Evolutionary conservation across 2,888 invertebrate genomes (phyloP), one percentile per base, ranked within the genome.

Genomic region (Napeogenes inachia): DNA sequence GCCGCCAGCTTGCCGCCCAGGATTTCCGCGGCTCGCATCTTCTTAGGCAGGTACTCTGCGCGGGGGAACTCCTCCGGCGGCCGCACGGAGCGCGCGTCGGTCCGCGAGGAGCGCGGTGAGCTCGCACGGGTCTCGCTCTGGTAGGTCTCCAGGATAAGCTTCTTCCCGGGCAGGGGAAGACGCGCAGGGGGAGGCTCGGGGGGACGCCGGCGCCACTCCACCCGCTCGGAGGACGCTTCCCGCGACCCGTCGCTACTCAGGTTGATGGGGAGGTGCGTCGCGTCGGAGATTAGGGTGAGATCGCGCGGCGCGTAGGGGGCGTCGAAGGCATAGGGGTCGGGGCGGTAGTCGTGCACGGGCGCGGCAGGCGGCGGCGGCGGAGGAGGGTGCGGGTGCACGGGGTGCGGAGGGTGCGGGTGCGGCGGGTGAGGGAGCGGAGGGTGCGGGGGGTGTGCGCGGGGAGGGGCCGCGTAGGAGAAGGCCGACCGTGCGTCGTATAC

Each of bases 21-120:
- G 70, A 85, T 90, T 72, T 91, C 91, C 60, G 91, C 87, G 66
- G 91, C 91, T 61, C 91, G 79, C 91, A 91, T 91, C 75, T 91
- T 91, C 72, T 91, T 91, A 45, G 91, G 91, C 66, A 91, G 78
- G 77, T 91, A 91, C 71, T 89, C 86, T 59, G 82, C 71, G 66
- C 81, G 79, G 61, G 85, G 80, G 70, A 82, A 81, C 21, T 82
- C 82, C 21, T 81, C 83, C 57, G 72, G 63, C 55, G 70, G 66
- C 42, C 64, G 77, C 64, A 57, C 63, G 56, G 65, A 56, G 54
- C 74, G 77, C 60, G 72, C 66, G 47, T 77, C 75, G 21, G 71
- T 64, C 45, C 70, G 78, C 4, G 74, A 62, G 33, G 77, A 64
- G 64, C 82, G 84, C 55, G 84, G 82, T 13, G 82, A 76, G 60